phyloP scores from a whole-genome alignment of 1,140 invertebrate species.

The Mizuhopecten yessoensis region DNA sequence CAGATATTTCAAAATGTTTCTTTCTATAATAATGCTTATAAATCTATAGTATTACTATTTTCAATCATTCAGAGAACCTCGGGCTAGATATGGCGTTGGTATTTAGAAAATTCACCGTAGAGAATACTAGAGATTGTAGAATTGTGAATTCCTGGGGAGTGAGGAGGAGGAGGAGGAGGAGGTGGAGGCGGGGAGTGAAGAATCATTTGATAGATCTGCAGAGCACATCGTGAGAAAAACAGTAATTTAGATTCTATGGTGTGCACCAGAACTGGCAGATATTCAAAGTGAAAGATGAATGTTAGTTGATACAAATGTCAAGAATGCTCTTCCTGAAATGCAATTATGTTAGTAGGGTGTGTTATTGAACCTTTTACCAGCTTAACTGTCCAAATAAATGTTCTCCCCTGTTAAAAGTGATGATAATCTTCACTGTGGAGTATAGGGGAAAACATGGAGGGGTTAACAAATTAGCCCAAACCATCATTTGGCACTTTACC shows the following conservation, averaged over 20 bases:
- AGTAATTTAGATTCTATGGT: background rate
- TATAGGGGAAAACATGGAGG: background rate
- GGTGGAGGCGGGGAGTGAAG: background rate
- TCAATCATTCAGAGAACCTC: too few species aligned
- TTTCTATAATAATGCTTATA: too few species aligned
- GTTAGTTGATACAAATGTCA: constrained; percentile 19
- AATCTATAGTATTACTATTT: too few species aligned
- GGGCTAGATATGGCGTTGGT: background rate
- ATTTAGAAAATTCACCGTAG: background rate
- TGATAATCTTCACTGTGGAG: background rate
- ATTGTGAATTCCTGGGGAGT: background rate
- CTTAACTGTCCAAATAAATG: background rate
- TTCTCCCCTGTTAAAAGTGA: background rate
- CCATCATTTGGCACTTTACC: background rate
- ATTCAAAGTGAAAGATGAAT: constrained; percentile 29
- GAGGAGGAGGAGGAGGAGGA: background rate
- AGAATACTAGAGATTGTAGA: background rate
- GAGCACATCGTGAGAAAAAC: background rate
- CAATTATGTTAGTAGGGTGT: background rate
- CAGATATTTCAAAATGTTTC: background rate
- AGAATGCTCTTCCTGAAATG: constrained; percentile 2
- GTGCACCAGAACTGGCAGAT: background rate
- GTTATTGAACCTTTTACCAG: background rate
- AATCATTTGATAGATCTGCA: background rate
- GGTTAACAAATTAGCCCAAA: background rate